A percentile compares a stretch with the other conserved stretches of the same genome.
These are phyloP conservation scores for Rhadinocentrus ornatus DNA, from an alignment of 2,797 vertebrate species.

Conservation along the genomic window DNA sequence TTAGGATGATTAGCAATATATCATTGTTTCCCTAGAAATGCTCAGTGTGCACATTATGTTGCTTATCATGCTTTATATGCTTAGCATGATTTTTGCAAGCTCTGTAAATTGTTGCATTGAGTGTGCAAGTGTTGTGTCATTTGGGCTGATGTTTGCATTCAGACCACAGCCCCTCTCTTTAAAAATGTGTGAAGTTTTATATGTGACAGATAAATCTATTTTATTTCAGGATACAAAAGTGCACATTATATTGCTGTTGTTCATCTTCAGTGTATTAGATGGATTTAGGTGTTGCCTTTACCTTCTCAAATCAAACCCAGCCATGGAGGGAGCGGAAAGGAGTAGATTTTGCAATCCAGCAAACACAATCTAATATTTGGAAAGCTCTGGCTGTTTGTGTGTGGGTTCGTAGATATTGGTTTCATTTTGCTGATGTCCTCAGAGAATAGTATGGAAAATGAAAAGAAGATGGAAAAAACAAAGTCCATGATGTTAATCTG, in stretches of 20 bases:
- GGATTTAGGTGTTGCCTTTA: conserved; percentile 41
- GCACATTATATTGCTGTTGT: conserved; percentile 20
- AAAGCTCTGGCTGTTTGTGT: conserved; percentile 58
- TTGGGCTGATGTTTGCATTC: conserved; percentile 40
- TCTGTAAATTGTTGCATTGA: conserved; percentile 49
- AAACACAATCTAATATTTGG: conserved; percentile 60
- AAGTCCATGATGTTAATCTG: conserved; percentile 76
- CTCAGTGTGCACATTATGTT: conserved; percentile 59
- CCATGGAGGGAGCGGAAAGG: conserved; percentile 19
- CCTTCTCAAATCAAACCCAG: conserved; percentile 38
- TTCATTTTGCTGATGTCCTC: conserved; percentile 67
- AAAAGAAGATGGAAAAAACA: conserved; percentile 75
- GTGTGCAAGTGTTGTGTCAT: conserved; percentile 25
- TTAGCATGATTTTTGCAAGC: conserved; percentile 51
- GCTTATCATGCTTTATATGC: conserved; percentile 55
- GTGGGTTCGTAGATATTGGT: conserved; percentile 66
- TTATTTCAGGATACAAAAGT: conserved; percentile 32
- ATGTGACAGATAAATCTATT: conserved; percentile 44
- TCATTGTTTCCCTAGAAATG: conserved; percentile 67
- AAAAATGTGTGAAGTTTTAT: conserved; percentile 30
- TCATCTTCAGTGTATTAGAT: conserved; percentile 37
- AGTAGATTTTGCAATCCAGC: conserved; percentile 45
- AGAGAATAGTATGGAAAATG: conserved; percentile 62
- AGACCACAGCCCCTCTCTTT: conserved; percentile 13
- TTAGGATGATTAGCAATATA: conserved; percentile 60